A percentile compares a stretch with the other conserved stretches of the same genome.
Evolutionary conservation across 2,888 invertebrate genomes (phyloP).

Genomic region (Brenthis hecate): DNA sequence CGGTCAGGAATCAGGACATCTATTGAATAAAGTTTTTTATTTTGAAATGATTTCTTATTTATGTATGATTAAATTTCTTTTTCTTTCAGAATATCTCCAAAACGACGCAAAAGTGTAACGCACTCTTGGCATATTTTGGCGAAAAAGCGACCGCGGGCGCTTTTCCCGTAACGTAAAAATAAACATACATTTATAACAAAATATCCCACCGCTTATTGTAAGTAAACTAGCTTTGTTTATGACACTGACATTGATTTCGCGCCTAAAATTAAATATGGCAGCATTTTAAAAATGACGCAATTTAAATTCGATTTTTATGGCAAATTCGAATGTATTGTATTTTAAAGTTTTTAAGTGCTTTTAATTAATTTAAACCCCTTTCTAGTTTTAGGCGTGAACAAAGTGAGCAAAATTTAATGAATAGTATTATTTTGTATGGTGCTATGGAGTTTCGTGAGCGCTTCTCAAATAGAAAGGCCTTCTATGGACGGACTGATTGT

Average conservation of each 20-base stretch:
- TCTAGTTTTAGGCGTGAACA: conserved; percentile 1
- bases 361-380: not conserved
- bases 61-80: conserved; percentile 9
- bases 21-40: too few relatives aligned
- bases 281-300: conserved; percentile 1
- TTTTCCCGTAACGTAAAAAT: conserved; percentile 61
- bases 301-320: too few relatives aligned
- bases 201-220: conserved; percentile 66
- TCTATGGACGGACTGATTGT: conserved; percentile 14
- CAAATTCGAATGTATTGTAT: not conserved
- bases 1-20: too few relatives aligned
- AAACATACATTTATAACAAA: conserved; percentile 38
- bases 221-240: conserved; percentile 45
- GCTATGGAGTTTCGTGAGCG: conserved; percentile 50
- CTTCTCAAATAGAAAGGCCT: conserved; percentile 2
- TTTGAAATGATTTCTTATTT: too few relatives aligned
- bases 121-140: conserved; percentile 73
- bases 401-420: conserved; percentile 6
- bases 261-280: conserved; percentile 7
- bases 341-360: not conserved
- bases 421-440: conserved; percentile 56
- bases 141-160: conserved; percentile 71
- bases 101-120: conserved; percentile 67
- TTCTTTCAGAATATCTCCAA: conserved; percentile 68
- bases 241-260: conserved; percentile 30